These are phyloP conservation scores for Sebastes jordani DNA, from an alignment of 2,797 vertebrate species.

Conservation along the genomic window DNA sequence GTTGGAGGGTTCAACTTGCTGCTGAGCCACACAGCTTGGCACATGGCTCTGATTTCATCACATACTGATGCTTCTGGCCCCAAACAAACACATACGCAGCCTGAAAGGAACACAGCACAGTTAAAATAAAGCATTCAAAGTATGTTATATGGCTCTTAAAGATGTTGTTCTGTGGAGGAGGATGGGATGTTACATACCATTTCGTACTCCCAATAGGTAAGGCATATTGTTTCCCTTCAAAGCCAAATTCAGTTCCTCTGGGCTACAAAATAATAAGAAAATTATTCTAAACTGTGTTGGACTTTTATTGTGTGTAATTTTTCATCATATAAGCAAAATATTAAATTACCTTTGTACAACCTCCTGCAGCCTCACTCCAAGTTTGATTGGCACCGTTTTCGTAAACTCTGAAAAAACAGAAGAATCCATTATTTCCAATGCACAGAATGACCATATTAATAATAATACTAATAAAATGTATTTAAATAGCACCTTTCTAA, in stretches of 20 bases:
- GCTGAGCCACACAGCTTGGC: constrained; percentile 78
- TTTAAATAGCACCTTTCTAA: neutral
- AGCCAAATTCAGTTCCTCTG: constrained; percentile 74
- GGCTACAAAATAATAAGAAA: constrained; percentile 55
- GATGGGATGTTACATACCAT: constrained; percentile 59
- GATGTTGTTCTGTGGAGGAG: neutral
- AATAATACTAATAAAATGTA: neutral
- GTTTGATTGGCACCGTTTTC: constrained; percentile 64
- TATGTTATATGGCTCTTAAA: neutral
- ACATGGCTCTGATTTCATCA: constrained; percentile 78
- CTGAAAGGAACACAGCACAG: constrained; percentile 43
- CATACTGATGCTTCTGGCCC: constrained; percentile 59
- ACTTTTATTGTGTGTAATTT: neutral
- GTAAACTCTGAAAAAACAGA: constrained; percentile 65
- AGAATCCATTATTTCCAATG: neutral
- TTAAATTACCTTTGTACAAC: constrained; percentile 66
- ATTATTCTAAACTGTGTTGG: neutral
- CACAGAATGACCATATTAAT: neutral
- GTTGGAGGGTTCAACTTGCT: constrained; percentile 21
- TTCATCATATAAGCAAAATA: neutral
- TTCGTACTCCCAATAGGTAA: constrained; percentile 75
- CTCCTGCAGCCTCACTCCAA: constrained; percentile 81
- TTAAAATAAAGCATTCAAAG: neutral
- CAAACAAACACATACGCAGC: constrained; percentile 77
- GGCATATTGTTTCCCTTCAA: constrained; percentile 68